Base-by-base conservation (phyloP, 2,113 vertebrate species). In the Hiodon tergisus region DNA sequence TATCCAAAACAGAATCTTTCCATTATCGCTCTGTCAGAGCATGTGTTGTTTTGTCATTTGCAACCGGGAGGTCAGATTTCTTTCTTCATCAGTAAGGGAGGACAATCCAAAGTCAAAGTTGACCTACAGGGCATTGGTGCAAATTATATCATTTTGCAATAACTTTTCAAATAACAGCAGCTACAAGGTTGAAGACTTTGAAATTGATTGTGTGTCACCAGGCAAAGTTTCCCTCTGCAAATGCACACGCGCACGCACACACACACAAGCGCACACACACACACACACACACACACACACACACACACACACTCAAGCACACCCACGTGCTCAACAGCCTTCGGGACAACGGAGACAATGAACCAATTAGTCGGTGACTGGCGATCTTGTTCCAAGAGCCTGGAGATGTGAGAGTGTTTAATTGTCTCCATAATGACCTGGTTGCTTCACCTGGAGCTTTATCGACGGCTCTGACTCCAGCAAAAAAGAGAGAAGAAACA, bases 371-470 rank as follows among this genome's bases (percentile, higher is more conserved):
- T 77, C 67, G 16, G 55, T 65, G 75, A 68, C 11, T 78, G 81
- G 79, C 88, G 86, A 85, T 79, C 78, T 83, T 83, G 84, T 84
- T 83, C 83, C 86, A 81, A 79, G 86, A 85, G 86, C 85, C 82
- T 82, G 80, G 82, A 87, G 86, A 86, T 85, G 82, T 79, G 77
- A 83, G 69, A 54, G 48, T 14, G 69, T 77, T 78, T 83, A 83
- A 83, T 83, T 83, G 80, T 72, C 51, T 76, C 54, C 75, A 69
- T 85, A 85, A 85, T 85, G 81, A 78, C 78, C 75, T 74, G 11
- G 53, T 74, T 81, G 80, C 78, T 81, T 79, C 81, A 83, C 83
- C 83, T 85, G 80, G 80, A 81, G 81, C 81, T 71, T 51, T 47
- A 67, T n/a, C 66, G 58, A n/a, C 17, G 61, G 53, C 61, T 65